Evolutionary conservation across 2,113 vertebrate species (phyloP).

Genomic region (Scatophagus argus): DNA sequence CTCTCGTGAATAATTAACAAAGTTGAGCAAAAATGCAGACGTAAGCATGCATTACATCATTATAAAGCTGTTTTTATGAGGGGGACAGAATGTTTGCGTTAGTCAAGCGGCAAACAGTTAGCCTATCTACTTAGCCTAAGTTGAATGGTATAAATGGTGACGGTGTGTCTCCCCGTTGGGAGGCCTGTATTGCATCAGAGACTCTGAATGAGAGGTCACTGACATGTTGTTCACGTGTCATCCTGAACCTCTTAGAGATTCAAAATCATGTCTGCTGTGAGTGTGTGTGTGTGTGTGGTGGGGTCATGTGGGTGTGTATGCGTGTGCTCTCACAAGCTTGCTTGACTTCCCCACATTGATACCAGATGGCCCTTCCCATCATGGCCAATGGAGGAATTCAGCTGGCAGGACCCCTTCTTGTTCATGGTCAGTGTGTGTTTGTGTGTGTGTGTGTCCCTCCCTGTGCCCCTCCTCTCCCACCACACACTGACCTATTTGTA

Average conservation of each 20-base stretch:
- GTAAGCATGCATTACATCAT: not conserved
- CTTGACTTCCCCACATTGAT: constrained; percentile 84
- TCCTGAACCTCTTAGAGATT: constrained; percentile 35
- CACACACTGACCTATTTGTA: constrained; percentile 88
- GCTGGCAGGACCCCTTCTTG: constrained; percentile 83
- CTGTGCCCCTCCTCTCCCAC: constrained; percentile 76
- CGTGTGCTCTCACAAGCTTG: constrained; percentile 69
- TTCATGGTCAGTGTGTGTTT: constrained; percentile 78
- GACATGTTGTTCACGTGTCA: constrained; percentile 71
- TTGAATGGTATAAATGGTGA: not conserved
- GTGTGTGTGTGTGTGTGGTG: constrained; percentile 28
- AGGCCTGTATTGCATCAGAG: not conserved
- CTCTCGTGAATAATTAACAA: constrained; percentile 1
- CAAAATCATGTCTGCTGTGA: constrained; percentile 40
- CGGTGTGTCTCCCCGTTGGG: not conserved
- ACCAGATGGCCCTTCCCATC: constrained; percentile 88
- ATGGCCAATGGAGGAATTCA: constrained; percentile 86
- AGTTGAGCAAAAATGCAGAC: not conserved
- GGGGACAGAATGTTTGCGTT: not conserved
- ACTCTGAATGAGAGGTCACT: constrained; percentile 42
- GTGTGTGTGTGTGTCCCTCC: constrained; percentile 48
- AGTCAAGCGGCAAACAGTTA: not conserved
- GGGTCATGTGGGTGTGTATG: constrained; percentile 30
- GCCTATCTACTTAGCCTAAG: not conserved
- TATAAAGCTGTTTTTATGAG: not conserved